A percentile compares a stretch with the other conserved stretches of the same genome.
Conservation (phyloP, 1,140 invertebrate species). For the Drosophila gunungcola region DNA sequence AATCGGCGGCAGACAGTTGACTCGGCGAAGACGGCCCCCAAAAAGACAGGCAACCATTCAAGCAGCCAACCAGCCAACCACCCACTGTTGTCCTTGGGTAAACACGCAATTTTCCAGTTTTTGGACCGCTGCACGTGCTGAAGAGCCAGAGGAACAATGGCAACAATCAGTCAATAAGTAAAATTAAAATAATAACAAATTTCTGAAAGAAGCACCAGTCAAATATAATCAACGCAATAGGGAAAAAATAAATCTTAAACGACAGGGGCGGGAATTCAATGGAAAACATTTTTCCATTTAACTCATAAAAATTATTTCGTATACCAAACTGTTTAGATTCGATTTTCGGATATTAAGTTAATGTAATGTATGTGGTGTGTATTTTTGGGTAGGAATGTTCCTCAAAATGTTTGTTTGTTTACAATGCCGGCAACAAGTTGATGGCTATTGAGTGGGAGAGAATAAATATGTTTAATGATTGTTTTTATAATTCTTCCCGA, state of each 20-base stretch:
- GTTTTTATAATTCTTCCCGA: constrained; percentile 66
- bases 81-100: constrained; percentile 61
- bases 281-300: constrained; percentile 75
- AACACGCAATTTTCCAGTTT: constrained; percentile 75
- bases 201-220: constrained; percentile 40
- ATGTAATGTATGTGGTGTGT: constrained; percentile 57
- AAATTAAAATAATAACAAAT: constrained; percentile 82
- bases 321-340: constrained; percentile 43
- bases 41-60: constrained; percentile 6
- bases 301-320: constrained; percentile 71
- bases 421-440: constrained; percentile 73
- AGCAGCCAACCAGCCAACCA: constrained; percentile 10
- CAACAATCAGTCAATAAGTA: constrained; percentile 66
- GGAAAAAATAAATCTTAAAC: background rate
- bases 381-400: constrained; percentile 28
- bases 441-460: constrained; percentile 55
- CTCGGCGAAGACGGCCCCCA: background rate
- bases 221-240: constrained; percentile 53
- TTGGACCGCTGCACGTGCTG: constrained; percentile 39
- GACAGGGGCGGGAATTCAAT: constrained; percentile 11
- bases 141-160: constrained; percentile 26
- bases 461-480: constrained; percentile 73
- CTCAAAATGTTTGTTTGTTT: constrained; percentile 56
- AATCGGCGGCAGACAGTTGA: constrained; percentile 21
- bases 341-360: constrained; percentile 52